These are phyloP conservation scores for Alsophila aescularia DNA, from an alignment of 2,888 invertebrate genomes.

Conservation along the genomic window DNA sequence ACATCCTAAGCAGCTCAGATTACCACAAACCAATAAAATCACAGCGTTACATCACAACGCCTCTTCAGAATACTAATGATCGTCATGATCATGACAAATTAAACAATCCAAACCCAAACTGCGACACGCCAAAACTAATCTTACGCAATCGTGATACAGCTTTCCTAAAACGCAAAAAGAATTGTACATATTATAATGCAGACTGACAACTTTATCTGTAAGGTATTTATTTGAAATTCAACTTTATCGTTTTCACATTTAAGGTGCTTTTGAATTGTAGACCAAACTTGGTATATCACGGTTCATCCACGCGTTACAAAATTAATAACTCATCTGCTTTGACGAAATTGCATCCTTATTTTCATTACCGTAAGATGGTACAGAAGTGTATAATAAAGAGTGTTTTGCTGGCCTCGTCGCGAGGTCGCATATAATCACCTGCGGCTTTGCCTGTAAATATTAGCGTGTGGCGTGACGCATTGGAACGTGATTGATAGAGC, in stretches of 20 bases:
- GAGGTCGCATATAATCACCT: slow-evolving; percentile 38
- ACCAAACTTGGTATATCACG: neutral
- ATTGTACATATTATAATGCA: neutral
- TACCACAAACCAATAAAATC: slow-evolving; percentile 21
- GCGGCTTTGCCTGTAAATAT: slow-evolving; percentile 38
- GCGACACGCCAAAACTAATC: slow-evolving; percentile 16
- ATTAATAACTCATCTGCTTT: neutral
- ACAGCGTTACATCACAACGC: slow-evolving; percentile 18
- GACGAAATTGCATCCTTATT: slow-evolving; percentile 4
- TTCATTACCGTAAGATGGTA: neutral
- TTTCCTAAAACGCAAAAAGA: slow-evolving; percentile 4
- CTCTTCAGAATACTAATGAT: slow-evolving; percentile 17
- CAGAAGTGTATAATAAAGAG: neutral
- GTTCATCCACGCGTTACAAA: slow-evolving; percentile 13
- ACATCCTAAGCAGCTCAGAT: slow-evolving; percentile 3
- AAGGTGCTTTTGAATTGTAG: slow-evolving; percentile 3
- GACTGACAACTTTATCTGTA: neutral
- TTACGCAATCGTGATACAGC: slow-evolving; percentile 17
- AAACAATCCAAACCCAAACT: neutral
- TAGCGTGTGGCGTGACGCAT: slow-evolving; percentile 38
- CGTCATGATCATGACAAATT: slow-evolving; percentile 15
- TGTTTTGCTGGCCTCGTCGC: slow-evolving; percentile 24
- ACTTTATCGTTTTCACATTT: neutral
- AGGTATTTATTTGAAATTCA: neutral
- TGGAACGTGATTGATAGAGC: slow-evolving; percentile 24